Evolutionary conservation across 2,113 vertebrate species (phyloP), one percentile per base, ranked within the genome.

Genomic region (Chaetorhynchus papuensis): DNA sequence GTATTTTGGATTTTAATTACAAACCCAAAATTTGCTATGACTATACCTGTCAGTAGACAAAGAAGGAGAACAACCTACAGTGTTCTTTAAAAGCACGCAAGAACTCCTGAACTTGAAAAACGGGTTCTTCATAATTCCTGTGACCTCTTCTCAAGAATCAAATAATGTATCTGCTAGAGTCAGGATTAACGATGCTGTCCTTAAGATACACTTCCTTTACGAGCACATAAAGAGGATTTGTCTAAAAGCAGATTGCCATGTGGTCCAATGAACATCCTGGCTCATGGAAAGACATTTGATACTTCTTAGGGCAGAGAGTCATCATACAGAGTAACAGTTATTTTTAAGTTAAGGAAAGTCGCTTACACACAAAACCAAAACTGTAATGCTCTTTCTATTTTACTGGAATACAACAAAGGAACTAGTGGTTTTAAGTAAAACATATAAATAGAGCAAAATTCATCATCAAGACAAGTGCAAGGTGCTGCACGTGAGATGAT

Each of bases 151-250:
- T 94, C 59, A 91, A 74, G 83, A 93, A 79, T 41, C 44, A 88
- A 71, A 93, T 54, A 76, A 61, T 6, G 2, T 26, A 65, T 71
- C 27, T 82, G 30, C 78, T 90, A 44, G 13, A 33, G 54, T 9
- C 3, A 90, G 52, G 95, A 95, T 97, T 92, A 97, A 87, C 30
- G 86, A 83, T 63, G 31, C 64, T 95, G 77, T 70, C 63, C 89
- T 96, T 94, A 97, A 94, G 37, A 90, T 10, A 80, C 52, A 50
- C 71, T 83, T 83, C 79, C 42, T 77, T 53, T 42, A 45, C 15
- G 76, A 57, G 69, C 33, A 60, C 2, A 6, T 75, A 80, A 94
- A 93, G 78, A 90, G 89, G 87, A 97, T 92, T 89, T 94, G 53
- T 65, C 45, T 90, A 71, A 94, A 88, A 88, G 50, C 45, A 92